Evolutionary conservation across 2,113 vertebrate genomes (phyloP).

Genomic region (Vireo altiloquus): DNA sequence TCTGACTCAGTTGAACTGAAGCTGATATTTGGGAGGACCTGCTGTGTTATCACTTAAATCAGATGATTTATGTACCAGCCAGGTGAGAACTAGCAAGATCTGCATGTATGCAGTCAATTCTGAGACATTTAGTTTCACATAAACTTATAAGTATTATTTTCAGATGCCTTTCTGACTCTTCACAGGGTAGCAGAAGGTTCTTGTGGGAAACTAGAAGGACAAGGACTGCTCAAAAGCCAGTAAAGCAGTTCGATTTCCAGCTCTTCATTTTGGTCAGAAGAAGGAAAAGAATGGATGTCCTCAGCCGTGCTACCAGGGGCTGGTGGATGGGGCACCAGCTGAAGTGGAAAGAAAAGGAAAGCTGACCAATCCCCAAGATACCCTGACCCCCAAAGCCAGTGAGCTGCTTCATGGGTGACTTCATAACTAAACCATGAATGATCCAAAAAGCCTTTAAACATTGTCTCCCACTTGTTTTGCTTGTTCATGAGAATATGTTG

Average conservation of each 20-base stretch:
- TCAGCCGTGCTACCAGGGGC: fast-evolving
- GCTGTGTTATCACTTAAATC: background rate
- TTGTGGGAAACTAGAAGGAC: background rate
- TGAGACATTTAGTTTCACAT: background rate
- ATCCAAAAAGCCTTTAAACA: constrained; percentile 51
- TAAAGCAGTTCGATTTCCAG: background rate
- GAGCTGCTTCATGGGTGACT: background rate
- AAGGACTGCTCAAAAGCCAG: background rate
- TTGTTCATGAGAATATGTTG: constrained; percentile 66
- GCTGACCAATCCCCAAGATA: background rate
- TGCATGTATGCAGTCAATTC: background rate
- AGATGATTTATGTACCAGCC: background rate
- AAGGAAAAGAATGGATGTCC: background rate
- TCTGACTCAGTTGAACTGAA: background rate
- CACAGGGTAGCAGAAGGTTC: background rate
- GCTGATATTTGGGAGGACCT: background rate
- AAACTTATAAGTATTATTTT: background rate
- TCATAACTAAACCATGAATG: constrained; percentile 8
- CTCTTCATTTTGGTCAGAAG: background rate
- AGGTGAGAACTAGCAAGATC: background rate
- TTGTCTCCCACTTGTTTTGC: constrained; percentile 46
- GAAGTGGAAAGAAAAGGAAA: background rate
- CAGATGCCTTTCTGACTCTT: background rate
- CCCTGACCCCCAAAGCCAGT: background rate
- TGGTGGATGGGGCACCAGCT: background rate